Evolutionary conservation across 2,797 vertebrate species (phyloP).

Genomic region (Muraenolepis orangiensis): DNA sequence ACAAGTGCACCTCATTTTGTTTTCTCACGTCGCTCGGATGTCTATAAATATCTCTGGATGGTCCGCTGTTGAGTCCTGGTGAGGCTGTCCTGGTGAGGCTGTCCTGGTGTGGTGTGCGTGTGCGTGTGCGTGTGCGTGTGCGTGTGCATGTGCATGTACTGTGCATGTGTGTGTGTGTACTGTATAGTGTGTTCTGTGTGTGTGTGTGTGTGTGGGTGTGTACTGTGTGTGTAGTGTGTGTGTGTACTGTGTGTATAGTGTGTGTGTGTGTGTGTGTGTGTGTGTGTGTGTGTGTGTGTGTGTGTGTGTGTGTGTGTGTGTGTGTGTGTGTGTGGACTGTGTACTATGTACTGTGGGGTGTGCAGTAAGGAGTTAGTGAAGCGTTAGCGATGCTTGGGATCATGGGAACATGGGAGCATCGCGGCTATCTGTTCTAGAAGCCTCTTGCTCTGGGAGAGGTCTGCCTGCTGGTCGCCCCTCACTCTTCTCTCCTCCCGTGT

Average conservation of each 20-base stretch:
- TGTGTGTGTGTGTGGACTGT: too few species aligned
- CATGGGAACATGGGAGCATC: slow-evolving; percentile 34
- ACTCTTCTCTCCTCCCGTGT: not conserved
- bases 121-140: not conserved
- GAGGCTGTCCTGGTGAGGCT: slow-evolving; percentile 9
- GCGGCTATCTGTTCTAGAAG: slow-evolving; percentile 65
- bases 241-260: not conserved
- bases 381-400: slow-evolving; percentile 34
- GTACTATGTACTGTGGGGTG: not conserved
- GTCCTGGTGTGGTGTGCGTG: slow-evolving; percentile 13
- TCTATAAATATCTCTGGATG: slow-evolving; percentile 24
- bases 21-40: slow-evolving; percentile 14
- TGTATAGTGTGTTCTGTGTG: not conserved
- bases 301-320: too few species aligned
- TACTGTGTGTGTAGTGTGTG: too few species aligned
- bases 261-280: not conserved
- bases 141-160: too few species aligned
- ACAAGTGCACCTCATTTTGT: slow-evolving; percentile 22
- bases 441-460: slow-evolving; percentile 44
- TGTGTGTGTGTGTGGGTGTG: not conserved
- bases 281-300: too few species aligned
- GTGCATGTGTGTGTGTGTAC: not conserved
- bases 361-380: slow-evolving; percentile 14
- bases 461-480: not conserved
- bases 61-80: not conserved